A percentile compares a stretch with the other conserved stretches of the same genome.
These are phyloP conservation scores for Spicauda simplicius DNA, from an alignment of 2,888 invertebrate species.

Conservation along the genomic window DNA sequence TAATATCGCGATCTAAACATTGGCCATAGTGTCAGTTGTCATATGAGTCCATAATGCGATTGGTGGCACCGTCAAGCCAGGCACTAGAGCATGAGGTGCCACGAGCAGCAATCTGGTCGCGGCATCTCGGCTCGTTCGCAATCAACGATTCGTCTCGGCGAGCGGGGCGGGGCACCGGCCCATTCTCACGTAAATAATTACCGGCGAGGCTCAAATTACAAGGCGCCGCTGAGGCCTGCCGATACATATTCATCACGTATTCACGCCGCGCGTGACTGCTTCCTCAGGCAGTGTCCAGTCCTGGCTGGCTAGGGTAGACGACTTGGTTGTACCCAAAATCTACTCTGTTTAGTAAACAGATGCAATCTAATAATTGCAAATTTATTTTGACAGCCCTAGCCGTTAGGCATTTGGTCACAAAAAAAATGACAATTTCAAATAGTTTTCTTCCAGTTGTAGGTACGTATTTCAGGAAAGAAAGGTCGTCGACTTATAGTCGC, in stretches of 20 bases:
- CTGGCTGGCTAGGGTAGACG: background rate
- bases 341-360: no score
- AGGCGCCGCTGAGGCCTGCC: constrained; percentile 78
- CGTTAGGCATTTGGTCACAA: no score
- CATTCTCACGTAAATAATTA: constrained; percentile 85
- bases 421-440: no score
- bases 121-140: constrained; percentile 66
- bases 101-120: constrained; percentile 71
- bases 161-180: constrained; percentile 51
- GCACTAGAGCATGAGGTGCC: constrained; percentile 5
- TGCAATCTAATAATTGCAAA: no score
- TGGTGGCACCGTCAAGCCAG: constrained; percentile 9
- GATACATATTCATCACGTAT: constrained; percentile 82
- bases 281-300: constrained; percentile 64
- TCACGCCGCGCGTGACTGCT: constrained; percentile 81
- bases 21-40: background rate
- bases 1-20: background rate
- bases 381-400: no score
- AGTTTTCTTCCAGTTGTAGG: no score
- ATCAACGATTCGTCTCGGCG: constrained; percentile 81
- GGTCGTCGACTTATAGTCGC: no score
- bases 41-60: constrained; percentile 7
- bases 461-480: no score
- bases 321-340: background rate
- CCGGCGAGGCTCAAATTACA: constrained; percentile 82